These are phyloP conservation scores for Anthophora plumipes DNA, from an alignment of 2,888 invertebrate genomes.

Conservation along the genomic window DNA sequence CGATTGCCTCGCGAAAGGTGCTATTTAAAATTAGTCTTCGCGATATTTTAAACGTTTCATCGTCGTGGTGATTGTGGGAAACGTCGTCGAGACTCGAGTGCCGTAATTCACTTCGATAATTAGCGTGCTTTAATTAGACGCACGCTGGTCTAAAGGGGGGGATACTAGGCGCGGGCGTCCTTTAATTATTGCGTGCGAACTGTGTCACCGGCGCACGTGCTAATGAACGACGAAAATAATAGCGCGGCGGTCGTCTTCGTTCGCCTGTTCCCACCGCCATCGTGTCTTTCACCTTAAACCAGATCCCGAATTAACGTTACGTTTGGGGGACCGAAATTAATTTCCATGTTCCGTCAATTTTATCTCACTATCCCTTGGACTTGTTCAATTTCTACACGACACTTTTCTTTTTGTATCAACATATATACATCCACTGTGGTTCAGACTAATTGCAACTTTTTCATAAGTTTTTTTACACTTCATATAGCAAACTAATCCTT, in stretches of 20 bases:
- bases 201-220: slow-evolving; percentile 64
- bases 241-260: slow-evolving; percentile 33
- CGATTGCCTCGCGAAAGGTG: neutral
- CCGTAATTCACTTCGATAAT: slow-evolving; percentile 71
- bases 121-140: slow-evolving; percentile 71
- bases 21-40: neutral
- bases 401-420: too few species aligned
- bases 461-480: too few species aligned
- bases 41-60: slow-evolving; percentile 28
- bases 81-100: slow-evolving; percentile 43
- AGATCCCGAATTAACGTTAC: slow-evolving; percentile 36
- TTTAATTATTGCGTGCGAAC: slow-evolving; percentile 71
- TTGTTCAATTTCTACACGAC: slow-evolving; percentile 14
- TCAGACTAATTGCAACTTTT: too few species aligned
- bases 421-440: too few species aligned
- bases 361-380: neutral
- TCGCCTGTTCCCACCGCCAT: slow-evolving; percentile 28
- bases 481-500: too few species aligned
- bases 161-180: slow-evolving; percentile 27
- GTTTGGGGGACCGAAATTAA: slow-evolving; percentile 41
- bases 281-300: slow-evolving; percentile 36
- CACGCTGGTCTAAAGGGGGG: slow-evolving; percentile 30
- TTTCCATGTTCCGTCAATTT: slow-evolving; percentile 10
- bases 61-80: slow-evolving; percentile 13
- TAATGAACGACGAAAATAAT: slow-evolving; percentile 72